phyloP scores from a whole-genome alignment of 2,888 invertebrate genomes.

The Norana najaformis region DNA sequence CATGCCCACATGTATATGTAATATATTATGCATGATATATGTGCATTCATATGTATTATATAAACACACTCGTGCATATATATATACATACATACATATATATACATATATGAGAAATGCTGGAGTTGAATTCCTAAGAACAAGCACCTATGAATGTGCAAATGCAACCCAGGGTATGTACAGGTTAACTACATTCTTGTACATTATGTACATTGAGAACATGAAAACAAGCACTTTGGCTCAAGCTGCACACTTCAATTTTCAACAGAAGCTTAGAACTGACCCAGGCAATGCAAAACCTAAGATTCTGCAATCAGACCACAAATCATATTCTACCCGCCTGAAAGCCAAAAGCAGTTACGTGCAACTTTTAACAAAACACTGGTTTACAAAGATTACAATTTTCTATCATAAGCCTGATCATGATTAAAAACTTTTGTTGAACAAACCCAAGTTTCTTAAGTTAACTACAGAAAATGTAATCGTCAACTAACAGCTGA shows the following conservation, averaged over 20 bases:
- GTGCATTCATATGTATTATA: not conserved
- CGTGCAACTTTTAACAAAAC: not conserved
- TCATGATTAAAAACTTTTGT: not conserved
- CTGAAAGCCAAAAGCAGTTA: not conserved
- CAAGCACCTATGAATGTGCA: slow-evolving; percentile 5
- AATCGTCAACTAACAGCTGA: not conserved
- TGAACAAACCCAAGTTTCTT: not conserved
- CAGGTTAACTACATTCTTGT: not conserved
- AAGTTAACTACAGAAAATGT: not conserved
- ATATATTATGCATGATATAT: not conserved
- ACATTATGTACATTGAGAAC: not conserved
- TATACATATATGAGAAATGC: not conserved
- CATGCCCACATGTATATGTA: not conserved
- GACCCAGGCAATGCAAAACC: not conserved
- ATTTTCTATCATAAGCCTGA: not conserved
- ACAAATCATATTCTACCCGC: not conserved
- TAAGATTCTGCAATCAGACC: not conserved
- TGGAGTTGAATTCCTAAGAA: slow-evolving; percentile 4
- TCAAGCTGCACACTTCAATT: not conserved
- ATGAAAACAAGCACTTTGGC: not conserved
- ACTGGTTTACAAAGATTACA: not conserved
- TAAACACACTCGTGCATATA: not conserved
- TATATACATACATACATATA: not conserved
- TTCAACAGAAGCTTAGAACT: not conserved
- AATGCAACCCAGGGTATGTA: not conserved